These are phyloP conservation scores for Crossaster papposus DNA, from an alignment of 53 echinoderm and acorn worm genomes.

Conservation along the genomic window DNA sequence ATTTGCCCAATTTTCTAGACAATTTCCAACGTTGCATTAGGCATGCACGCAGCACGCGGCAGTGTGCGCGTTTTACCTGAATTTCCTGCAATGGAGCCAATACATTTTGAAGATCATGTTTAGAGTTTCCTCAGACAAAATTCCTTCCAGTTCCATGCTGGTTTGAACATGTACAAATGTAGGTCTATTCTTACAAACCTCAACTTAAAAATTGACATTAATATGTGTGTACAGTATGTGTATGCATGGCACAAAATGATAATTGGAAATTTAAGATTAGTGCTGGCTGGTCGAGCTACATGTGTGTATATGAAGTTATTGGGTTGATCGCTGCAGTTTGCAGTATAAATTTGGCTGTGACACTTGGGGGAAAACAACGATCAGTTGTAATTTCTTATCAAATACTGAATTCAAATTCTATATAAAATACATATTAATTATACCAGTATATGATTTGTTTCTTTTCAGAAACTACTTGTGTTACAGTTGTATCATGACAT, in stretches of 20 bases:
- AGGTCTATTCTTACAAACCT: background rate
- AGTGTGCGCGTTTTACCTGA: background rate
- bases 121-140: background rate
- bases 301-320: too few relatives aligned
- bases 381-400: too few relatives aligned
- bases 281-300: background rate
- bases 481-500: too few relatives aligned
- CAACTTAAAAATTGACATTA: background rate
- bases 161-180: too few relatives aligned
- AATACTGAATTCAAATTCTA: too few relatives aligned
- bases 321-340: background rate
- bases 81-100: background rate
- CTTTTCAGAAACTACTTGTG: too few relatives aligned
- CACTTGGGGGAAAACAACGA: too few relatives aligned
- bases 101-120: background rate
- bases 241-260: background rate
- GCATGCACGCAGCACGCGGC: background rate
- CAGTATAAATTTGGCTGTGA: too few relatives aligned
- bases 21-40: background rate
- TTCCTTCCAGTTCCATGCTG: background rate
- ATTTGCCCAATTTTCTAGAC: background rate
- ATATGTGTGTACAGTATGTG: background rate
- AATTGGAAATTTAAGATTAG: constrained; percentile 4
- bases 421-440: too few relatives aligned
- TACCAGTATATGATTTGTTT: too few relatives aligned